Conservation (phyloP, 2,113 vertebrate species). For the Neodon shergylaensis region DNA sequence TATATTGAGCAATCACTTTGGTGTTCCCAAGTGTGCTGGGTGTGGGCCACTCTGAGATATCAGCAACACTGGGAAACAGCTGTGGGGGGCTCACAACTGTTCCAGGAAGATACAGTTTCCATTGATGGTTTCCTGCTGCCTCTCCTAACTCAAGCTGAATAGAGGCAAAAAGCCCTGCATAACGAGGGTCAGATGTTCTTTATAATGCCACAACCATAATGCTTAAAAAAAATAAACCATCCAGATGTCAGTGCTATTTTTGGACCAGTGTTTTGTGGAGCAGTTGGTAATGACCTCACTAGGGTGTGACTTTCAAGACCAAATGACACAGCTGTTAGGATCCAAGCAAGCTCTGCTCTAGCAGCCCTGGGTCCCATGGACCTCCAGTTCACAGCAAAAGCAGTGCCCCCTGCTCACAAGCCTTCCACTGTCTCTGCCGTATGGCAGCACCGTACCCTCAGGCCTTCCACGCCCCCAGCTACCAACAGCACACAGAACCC, state of each 20-base stretch:
- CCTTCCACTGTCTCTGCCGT: not conserved
- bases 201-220: constrained; percentile 62
- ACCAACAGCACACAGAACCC: not conserved
- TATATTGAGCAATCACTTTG: rapidly evolving
- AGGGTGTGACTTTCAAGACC: constrained; percentile 65
- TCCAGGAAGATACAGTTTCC: not conserved
- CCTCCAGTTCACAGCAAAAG: not conserved
- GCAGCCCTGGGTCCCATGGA: not conserved
- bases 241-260: constrained; percentile 83
- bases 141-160: not conserved
- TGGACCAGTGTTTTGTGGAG: constrained; percentile 65
- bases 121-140: not conserved
- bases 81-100: not conserved
- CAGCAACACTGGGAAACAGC: not conserved
- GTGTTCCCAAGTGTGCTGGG: not conserved
- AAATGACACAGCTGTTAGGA: constrained; percentile 33
- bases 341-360: not conserved
- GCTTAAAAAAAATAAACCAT: constrained; percentile 24
- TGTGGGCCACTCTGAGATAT: not conserved
- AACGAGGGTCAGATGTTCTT: constrained; percentile 77
- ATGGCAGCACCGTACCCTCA: rapidly evolving
- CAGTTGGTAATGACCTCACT: constrained; percentile 76
- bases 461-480: rapidly evolving
- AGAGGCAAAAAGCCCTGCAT: constrained; percentile 62
- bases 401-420: rapidly evolving